These are phyloP conservation scores for Palloptera scutellata DNA, from an alignment of 2,888 invertebrate species.

Conservation along the genomic window DNA sequence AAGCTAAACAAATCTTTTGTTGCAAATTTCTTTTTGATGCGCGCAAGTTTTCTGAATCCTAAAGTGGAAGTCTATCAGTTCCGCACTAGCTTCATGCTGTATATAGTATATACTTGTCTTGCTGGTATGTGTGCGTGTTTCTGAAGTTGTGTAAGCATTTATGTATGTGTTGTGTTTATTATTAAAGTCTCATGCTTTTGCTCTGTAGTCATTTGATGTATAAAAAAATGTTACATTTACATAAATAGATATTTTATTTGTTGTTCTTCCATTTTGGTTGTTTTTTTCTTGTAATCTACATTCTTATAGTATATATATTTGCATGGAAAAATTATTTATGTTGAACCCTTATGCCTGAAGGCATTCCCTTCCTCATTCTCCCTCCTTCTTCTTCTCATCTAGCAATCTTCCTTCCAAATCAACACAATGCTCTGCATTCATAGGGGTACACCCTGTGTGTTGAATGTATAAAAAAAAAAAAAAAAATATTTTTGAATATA, in stretches of 20 bases:
- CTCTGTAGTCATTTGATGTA: background rate
- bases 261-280: too few species aligned
- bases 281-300: too few species aligned
- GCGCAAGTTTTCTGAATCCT: background rate
- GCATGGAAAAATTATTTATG: conserved; percentile 22
- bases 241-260: too few species aligned
- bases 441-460: too few species aligned
- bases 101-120: background rate
- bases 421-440: too few species aligned
- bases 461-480: too few species aligned
- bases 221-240: background rate
- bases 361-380: too few species aligned
- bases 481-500: too few species aligned
- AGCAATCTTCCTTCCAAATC: too few species aligned
- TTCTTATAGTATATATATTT: background rate
- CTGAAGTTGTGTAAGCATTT: conserved; percentile 11
- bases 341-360: conserved; percentile 16
- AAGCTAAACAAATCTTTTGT: conserved; percentile 38
- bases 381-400: too few species aligned
- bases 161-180: background rate
- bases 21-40: conserved; percentile 24
- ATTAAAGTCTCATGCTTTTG: conserved; percentile 11
- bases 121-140: background rate
- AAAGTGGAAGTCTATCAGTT: too few species aligned
- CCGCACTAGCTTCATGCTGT: too few species aligned